These are phyloP conservation scores for Epicauta chinensis DNA, from an alignment of 1,140 invertebrate species.

Conservation along the genomic window DNA sequence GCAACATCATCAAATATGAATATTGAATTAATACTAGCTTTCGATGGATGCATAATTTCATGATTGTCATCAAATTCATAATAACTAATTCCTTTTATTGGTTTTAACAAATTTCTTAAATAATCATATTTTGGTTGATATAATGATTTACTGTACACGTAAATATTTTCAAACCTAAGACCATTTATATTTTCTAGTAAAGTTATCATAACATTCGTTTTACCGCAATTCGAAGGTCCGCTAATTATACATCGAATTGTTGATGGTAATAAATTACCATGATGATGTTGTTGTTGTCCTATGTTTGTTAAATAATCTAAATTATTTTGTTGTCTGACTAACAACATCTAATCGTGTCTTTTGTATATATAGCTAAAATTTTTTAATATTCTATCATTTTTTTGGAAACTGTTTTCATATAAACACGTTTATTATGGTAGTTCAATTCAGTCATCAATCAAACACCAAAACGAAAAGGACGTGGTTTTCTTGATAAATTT, in stretches of 20 bases:
- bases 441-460: too few species aligned
- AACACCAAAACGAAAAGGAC: too few species aligned
- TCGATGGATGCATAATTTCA: conserved; percentile 24
- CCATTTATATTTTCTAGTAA: conserved; percentile 22
- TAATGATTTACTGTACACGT: conserved; percentile 26
- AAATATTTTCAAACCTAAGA: conserved; percentile 25
- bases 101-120: conserved; percentile 17
- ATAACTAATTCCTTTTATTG: conserved; percentile 29
- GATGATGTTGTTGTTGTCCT: not conserved
- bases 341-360: too few species aligned
- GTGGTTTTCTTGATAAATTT: too few species aligned
- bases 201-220: conserved; percentile 21
- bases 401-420: too few species aligned
- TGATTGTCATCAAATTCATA: conserved; percentile 34
- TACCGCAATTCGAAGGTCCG: conserved; percentile 25
- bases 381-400: too few species aligned
- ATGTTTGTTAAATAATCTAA: too few species aligned
- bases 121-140: conserved; percentile 27
- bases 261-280: conserved; percentile 1
- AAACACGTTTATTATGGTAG: too few species aligned
- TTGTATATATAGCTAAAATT: too few species aligned
- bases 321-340: too few species aligned
- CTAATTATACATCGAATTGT: conserved; percentile 1
- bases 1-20: conserved; percentile 43
- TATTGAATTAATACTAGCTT: conserved; percentile 33